Conservation (phyloP, 2,797 vertebrate genomes). For the Hirundo rustica region DNA sequence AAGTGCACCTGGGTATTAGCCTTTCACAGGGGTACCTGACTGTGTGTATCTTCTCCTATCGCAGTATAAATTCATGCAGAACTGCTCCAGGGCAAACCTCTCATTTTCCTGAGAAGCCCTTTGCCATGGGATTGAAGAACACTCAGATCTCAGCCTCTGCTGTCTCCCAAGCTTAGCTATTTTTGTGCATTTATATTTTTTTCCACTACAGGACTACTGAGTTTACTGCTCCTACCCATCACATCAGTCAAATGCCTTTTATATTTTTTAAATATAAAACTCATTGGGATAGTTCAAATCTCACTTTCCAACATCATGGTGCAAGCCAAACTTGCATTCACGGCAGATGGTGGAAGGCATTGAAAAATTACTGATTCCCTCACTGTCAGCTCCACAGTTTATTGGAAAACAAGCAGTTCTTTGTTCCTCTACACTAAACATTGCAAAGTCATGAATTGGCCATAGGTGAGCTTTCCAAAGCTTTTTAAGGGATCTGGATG, state of each 20-base stretch:
- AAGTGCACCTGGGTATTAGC: background rate
- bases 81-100: background rate
- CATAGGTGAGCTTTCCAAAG: background rate
- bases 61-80: background rate
- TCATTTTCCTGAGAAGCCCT: background rate
- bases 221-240: background rate
- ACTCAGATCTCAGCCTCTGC: background rate
- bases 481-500: background rate
- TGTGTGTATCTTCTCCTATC: background rate
- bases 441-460: background rate
- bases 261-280: background rate
- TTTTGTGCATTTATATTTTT: background rate
- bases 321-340: background rate
- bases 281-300: background rate
- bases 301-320: background rate
- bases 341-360: background rate
- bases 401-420: background rate
- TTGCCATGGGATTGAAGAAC: background rate
- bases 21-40: background rate
- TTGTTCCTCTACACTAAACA: background rate
- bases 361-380: background rate
- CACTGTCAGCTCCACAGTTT: background rate
- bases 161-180: background rate
- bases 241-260: background rate
- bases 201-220: background rate